Conservation (phyloP, 2,797 vertebrate genomes). For the Typhlichthys subterraneus region DNA sequence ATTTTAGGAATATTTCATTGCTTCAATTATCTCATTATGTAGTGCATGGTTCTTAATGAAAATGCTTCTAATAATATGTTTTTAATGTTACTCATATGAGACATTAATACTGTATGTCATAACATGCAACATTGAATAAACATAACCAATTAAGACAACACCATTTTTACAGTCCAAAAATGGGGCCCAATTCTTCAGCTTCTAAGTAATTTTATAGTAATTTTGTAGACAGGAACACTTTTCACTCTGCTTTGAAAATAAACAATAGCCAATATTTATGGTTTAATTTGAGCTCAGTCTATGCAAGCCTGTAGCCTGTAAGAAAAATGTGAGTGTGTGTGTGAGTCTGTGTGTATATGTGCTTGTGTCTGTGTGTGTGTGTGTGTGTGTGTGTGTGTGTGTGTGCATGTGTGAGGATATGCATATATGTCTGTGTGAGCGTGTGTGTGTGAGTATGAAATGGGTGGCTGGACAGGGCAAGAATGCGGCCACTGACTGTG, state of each 20-base stretch:
- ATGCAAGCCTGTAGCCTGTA: neutral
- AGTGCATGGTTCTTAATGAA: too few relatives aligned
- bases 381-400: slow-evolving; percentile 5
- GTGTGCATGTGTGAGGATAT: slow-evolving; percentile 17
- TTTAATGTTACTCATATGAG: too few relatives aligned
- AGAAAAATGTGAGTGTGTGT: neutral
- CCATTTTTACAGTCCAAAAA: too few relatives aligned
- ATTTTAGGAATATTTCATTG: too few relatives aligned
- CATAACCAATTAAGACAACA: too few relatives aligned
- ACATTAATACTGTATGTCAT: too few relatives aligned
- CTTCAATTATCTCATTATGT: too few relatives aligned
- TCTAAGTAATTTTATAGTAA: too few relatives aligned
- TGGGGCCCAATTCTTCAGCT: too few relatives aligned
- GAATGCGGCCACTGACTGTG: slow-evolving; percentile 72
- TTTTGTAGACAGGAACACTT: neutral
- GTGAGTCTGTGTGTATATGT: slow-evolving; percentile 26
- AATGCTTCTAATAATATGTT: too few relatives aligned
- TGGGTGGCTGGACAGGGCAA: slow-evolving; percentile 55
- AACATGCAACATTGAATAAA: too few relatives aligned
- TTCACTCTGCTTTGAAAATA: neutral
- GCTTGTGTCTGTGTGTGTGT: slow-evolving; percentile 13
- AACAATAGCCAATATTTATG: neutral
- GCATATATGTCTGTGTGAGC: slow-evolving; percentile 24
- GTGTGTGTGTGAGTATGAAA: slow-evolving; percentile 22
- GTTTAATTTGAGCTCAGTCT: too few relatives aligned